Conservation (phyloP, 2,797 vertebrate species). For the Cephalopachus bancanus region DNA sequence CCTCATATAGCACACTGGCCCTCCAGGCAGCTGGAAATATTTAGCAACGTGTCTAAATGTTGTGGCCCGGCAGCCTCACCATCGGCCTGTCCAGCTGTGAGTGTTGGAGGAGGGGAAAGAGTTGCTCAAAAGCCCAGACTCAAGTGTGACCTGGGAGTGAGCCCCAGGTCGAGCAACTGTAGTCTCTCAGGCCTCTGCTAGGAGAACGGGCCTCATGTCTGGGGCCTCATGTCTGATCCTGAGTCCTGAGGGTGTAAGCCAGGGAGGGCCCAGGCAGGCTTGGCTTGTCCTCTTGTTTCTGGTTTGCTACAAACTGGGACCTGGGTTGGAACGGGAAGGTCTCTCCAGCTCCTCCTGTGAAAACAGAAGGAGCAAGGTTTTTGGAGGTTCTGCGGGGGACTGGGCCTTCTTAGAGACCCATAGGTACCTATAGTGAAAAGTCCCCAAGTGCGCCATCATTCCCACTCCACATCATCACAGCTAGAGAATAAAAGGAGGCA, state of each 20-base stretch:
- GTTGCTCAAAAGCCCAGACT: slow-evolving; percentile 84
- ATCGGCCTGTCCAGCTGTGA: slow-evolving; percentile 79
- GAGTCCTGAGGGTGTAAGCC: slow-evolving; percentile 81
- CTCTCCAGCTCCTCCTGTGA: background rate
- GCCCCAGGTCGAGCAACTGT: too few species aligned
- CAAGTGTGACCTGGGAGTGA: slow-evolving; percentile 74
- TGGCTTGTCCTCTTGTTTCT: slow-evolving; percentile 74
- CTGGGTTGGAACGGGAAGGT: background rate
- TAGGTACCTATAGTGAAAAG: background rate
- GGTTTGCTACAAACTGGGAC: rapidly evolving
- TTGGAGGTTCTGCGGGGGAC: background rate
- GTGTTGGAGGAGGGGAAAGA: slow-evolving; percentile 81
- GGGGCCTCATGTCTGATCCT: slow-evolving; percentile 78
- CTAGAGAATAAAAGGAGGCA: background rate
- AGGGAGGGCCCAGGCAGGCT: slow-evolving; percentile 77
- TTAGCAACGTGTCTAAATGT: slow-evolving; percentile 87
- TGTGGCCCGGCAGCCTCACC: slow-evolving; percentile 79
- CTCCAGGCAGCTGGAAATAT: slow-evolving; percentile 89
- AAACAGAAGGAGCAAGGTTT: background rate
- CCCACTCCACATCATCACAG: background rate
- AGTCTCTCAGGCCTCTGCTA: slow-evolving; percentile 73
- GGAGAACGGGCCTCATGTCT: slow-evolving; percentile 78
- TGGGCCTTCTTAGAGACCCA: background rate
- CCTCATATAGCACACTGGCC: slow-evolving; percentile 87
- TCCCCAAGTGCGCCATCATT: background rate